Evolutionary conservation across 2,888 invertebrate species (phyloP), one percentile per base, ranked within the genome.

Genomic region (Platycnemis pennipes): DNA sequence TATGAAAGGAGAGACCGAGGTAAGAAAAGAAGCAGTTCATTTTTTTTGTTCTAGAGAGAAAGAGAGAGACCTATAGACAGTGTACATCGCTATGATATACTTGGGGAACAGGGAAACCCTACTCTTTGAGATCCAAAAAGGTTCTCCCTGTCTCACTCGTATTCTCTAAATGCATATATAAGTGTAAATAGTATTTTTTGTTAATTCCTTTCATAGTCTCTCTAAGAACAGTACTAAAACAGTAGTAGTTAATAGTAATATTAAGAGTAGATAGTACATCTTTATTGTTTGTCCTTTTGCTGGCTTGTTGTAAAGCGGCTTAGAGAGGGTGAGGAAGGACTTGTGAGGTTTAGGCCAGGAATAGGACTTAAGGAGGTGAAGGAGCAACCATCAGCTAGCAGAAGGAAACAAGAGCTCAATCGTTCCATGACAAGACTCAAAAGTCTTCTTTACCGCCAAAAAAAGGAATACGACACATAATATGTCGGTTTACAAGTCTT

Each of bases 51-150:
- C 91, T 91, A 91, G 91, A 91, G 91, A 91, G 91, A 91, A 91
- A 91, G 91, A 91, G 91, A 91, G 91, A 91, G 91, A 91, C 91
- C 91, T 91, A 91, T 91, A 91, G 91, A 91, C 91, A 91, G 91
- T 91, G 91, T 91, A 91, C 91, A 91, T 91, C 91, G 63, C 91
- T 91, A 91, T 91, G 91, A 91, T 94, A 94, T 94, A 94, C 88
- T 87, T 94, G 49, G 88, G 88, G 94, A 94, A 86, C 94, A 94
- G 86, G 94, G 94, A 94, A 94, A 63, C 86, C 63, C 86, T 94
- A 88, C 49, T 94, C 88, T 77, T n/a, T 87, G 94, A 94, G 87
- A 94, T 94, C 87, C 94, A 94, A 87, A 94, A 86, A 94, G 88
- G 94, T 53, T 94, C 87, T 94, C 88, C 94, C 86, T 94, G 56